These are phyloP conservation scores for Eulemur macaco DNA, from an alignment of 2,113 vertebrate genomes.

Conservation along the genomic window DNA sequence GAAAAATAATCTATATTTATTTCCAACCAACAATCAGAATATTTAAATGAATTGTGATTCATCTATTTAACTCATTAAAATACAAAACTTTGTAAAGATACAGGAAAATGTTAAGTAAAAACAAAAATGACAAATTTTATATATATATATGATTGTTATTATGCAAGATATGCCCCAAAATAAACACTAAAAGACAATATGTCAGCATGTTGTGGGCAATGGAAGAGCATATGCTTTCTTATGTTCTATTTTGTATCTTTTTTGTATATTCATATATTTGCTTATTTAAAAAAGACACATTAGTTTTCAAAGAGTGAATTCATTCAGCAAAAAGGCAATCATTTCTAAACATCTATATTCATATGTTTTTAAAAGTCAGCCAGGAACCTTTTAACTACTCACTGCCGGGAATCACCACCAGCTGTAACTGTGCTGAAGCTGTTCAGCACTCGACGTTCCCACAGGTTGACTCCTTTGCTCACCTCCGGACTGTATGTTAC, in stretches of 20 bases:
- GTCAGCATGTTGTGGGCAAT: background rate
- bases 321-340: background rate
- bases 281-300: background rate
- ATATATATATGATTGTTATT: background rate
- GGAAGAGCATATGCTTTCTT: background rate
- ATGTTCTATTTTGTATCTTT: background rate
- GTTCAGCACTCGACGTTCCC: background rate
- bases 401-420: background rate
- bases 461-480: background rate
- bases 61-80: background rate
- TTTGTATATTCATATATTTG: background rate
- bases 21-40: background rate
- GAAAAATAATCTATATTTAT: constrained; percentile 27
- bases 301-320: constrained; percentile 23
- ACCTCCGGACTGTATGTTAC: background rate
- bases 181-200: background rate
- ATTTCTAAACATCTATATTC: background rate
- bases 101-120: background rate
- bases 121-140: background rate
- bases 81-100: background rate
- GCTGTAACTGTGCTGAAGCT: background rate
- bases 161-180: background rate
- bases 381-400: background rate
- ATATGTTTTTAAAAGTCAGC: background rate
- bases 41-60: background rate